A percentile compares a stretch with the other conserved stretches of the same genome.
Evolutionary conservation across 2,888 invertebrate species (phyloP).

Genomic region (Folsomia candida): DNA sequence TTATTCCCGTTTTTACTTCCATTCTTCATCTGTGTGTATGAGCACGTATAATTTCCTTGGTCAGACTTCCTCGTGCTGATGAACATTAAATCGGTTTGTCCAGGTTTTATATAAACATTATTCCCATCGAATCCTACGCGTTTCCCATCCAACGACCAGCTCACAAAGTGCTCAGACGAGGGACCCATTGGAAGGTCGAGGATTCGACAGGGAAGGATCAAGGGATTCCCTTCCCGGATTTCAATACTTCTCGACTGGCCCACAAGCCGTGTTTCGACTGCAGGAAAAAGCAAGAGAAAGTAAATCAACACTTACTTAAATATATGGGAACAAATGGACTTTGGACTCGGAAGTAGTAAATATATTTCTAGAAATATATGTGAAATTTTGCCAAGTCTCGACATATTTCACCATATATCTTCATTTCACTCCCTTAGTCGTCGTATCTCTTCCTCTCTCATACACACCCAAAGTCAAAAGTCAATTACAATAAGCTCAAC

Average conservation of each 20-base stretch:
- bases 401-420: constrained; percentile 11
- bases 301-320: background rate
- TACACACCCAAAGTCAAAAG: background rate
- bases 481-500: background rate
- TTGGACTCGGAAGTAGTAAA: background rate
- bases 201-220: constrained; percentile 46
- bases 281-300: background rate
- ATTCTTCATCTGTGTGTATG: constrained; percentile 39
- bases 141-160: constrained; percentile 45
- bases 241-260: constrained; percentile 45
- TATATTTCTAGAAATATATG: no score
- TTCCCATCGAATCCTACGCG: constrained; percentile 38
- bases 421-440: constrained; percentile 13
- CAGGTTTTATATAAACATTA: constrained; percentile 44
- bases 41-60: constrained; percentile 48
- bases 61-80: constrained; percentile 42
- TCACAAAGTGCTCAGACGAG: constrained; percentile 28
- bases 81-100: constrained; percentile 42
- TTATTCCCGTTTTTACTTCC: constrained; percentile 19
- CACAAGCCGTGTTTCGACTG: constrained; percentile 47
- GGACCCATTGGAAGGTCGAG: constrained; percentile 35
- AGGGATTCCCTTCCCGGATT: constrained; percentile 38
- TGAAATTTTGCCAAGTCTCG: background rate
- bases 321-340: background rate
- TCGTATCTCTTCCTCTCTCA: background rate